Conservation (phyloP, 1,140 invertebrate species). For the Drosophila hydei region DNA sequence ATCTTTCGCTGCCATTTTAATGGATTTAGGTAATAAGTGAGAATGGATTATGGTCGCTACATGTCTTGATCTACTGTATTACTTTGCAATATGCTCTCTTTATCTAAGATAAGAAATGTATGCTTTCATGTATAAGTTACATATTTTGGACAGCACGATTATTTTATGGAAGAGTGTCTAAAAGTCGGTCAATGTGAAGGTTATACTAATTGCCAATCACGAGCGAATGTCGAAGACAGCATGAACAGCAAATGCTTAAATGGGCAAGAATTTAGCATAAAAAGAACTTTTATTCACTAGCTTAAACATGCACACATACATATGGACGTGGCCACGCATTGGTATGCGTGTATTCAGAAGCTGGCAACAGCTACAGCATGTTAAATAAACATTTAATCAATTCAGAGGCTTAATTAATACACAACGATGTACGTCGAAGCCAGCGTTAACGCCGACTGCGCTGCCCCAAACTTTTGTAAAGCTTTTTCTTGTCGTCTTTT, state of each 20-base stretch:
- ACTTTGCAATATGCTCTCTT: no score
- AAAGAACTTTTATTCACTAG: background rate
- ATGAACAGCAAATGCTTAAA: background rate
- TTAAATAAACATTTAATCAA: slow-evolving; percentile 74
- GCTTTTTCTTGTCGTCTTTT: slow-evolving; percentile 26
- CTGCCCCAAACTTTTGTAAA: slow-evolving; percentile 26
- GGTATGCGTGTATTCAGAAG: slow-evolving; percentile 13
- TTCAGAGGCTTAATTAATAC: slow-evolving; percentile 60
- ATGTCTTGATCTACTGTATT: no score
- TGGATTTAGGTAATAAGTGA: no score
- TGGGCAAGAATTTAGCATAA: slow-evolving; percentile 8
- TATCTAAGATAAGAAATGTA: background rate
- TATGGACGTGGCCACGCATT: no score
- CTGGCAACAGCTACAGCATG: slow-evolving; percentile 53
- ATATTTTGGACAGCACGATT: background rate
- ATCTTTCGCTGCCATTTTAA: no score
- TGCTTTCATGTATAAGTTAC: background rate
- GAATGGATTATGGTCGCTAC: no score
- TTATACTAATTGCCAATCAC: slow-evolving; percentile 12
- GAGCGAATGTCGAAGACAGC: background rate
- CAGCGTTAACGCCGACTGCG: slow-evolving; percentile 6
- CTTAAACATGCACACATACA: slow-evolving; percentile 10
- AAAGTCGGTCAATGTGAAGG: slow-evolving; percentile 55
- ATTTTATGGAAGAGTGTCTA: background rate
- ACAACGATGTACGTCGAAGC: slow-evolving; percentile 16